Base-by-base conservation (phyloP, 2,797 vertebrate species). In the Bovichtus variegatus region DNA sequence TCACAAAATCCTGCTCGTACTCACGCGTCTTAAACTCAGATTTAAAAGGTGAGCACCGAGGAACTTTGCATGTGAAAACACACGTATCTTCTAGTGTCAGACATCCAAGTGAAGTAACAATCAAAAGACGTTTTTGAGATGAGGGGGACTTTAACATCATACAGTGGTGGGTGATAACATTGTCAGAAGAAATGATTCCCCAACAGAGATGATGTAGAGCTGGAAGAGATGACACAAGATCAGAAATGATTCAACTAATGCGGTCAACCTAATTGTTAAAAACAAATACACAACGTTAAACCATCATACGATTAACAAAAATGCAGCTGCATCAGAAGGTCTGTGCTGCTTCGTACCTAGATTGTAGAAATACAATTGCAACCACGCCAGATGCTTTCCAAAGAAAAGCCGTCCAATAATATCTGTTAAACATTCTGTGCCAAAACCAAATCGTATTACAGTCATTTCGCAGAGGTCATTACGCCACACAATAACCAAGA, bases 401-500 rank as follows among this genome's bases (percentile, higher is more conserved):
- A 43, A 50, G 16, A 27, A 47, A 54, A 70, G 23, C 25, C 46
- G 10, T 44, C 43, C 2, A 1, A 43, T 23, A 18, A 29, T 29
- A 70, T 50, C 27, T 62, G 21, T 53, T 12, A 65, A 59, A 18
- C 63, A 57, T 29, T 12, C 40, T 23, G 36, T 47, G 13, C 0
- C 3, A 9, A 68, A 36, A 64, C 4, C 9, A 50, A 47, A 47
- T 69, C 18, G 18, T 16, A 21, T 31, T 21, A 31, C 8, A 41
- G 31, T 72, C 9, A 62, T 27, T 19, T 68, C 0, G 27, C 41
- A 69, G 1, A 9, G 23, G 10, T 61, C 16, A 53, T 44, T 46
- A 51, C 9, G 4, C 68, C 27, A 65, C 9, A 51, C 80, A 64
- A 78, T 46, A 67, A 58, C 2, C 13, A 18, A 29, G 38, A 16